A percentile compares a stretch with the other conserved stretches of the same genome.
Conservation (phyloP, 2,888 invertebrate species). For the Leptinotarsa juncta region DNA sequence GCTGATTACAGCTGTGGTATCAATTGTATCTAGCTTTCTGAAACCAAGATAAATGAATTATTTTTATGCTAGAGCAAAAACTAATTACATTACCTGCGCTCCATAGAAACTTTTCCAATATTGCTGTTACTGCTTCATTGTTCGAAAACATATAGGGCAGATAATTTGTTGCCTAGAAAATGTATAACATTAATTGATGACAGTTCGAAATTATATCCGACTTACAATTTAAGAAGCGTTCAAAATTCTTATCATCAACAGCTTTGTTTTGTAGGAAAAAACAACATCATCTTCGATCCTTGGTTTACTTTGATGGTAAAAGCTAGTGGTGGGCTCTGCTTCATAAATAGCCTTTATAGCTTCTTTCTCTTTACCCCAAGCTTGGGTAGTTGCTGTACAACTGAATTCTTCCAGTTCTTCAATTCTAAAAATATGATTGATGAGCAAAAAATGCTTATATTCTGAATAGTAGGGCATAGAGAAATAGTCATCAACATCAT, state of each 20-base stretch:
- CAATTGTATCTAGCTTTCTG: slow-evolving; percentile 19
- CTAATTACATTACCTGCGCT: slow-evolving; percentile 7
- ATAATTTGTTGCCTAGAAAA: slow-evolving; percentile 18
- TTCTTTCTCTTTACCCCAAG: slow-evolving; percentile 27
- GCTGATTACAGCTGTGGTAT: slow-evolving; percentile 1
- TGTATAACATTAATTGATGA: slow-evolving; percentile 20
- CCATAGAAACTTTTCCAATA: background rate
- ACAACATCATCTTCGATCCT: slow-evolving; percentile 14
- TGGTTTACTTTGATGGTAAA: background rate
- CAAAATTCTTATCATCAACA: slow-evolving; percentile 10
- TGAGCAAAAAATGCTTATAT: slow-evolving; percentile 10
- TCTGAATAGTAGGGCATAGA: slow-evolving; percentile 6
- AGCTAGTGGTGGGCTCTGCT: slow-evolving; percentile 24
- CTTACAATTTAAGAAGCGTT: slow-evolving; percentile 19
- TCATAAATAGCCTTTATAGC: slow-evolving; percentile 20
- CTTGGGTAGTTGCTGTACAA: slow-evolving; percentile 28
- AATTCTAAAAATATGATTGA: slow-evolving; percentile 24
- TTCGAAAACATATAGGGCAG: slow-evolving; percentile 2
- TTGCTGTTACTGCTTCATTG: slow-evolving; percentile 15
- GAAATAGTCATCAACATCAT: background rate
- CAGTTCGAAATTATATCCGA: slow-evolving; percentile 7
- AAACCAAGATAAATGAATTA: slow-evolving; percentile 13
- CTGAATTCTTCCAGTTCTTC: slow-evolving; percentile 30
- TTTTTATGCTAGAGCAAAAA: slow-evolving; percentile 7
- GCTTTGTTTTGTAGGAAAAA: slow-evolving; percentile 21